Evolutionary conservation across 2,888 invertebrate genomes (phyloP), one percentile per base, ranked within the genome.

Genomic region (Merodon equestris): DNA sequence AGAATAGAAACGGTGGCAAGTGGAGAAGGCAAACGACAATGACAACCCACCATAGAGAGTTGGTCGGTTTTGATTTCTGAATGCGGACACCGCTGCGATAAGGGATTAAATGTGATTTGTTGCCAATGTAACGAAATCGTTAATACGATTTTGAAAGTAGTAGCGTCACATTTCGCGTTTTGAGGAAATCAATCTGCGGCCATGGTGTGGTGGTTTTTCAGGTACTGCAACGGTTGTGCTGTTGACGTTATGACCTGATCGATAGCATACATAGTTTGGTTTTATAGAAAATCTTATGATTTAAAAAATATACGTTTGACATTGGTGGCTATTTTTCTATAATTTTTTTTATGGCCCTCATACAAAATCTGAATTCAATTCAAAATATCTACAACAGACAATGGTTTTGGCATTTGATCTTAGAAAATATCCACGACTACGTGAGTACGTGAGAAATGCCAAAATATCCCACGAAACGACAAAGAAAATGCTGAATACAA

Each of bases 331-430:
- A n/a, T n/a, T n/a, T n/a, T n/a, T n/a, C n/a, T n/a, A n/a, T n/a
- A n/a, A n/a, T n/a, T n/a, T n/a, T n/a, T n/a, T n/a, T n/a, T n/a
- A n/a, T n/a, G n/a, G n/a, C n/a, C n/a, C n/a, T n/a, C n/a, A n/a
- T n/a, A n/a, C n/a, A n/a, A n/a, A n/a, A n/a, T n/a, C n/a, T n/a
- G n/a, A n/a, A n/a, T n/a, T n/a, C n/a, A n/a, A n/a, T n/a, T n/a
- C n/a, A n/a, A n/a, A n/a, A n/a, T 7, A 27, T 27, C 27, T 7
- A 7, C 7, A 27, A 27, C 27, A 54, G 36, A 44, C 18, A 47
- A 53, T 53, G 70, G 60, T 60, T 60, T 70, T 61, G 63, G 56
- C 64, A 72, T 72, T 64, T 19, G 64, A 64, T 63, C 57, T 63
- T 50, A 44, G 50, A 64, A 64, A 57, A 72, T 56, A 64, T 72